Evolutionary conservation across 2,113 vertebrate genomes (phyloP).

Genomic region (Atlantisia rogersi): DNA sequence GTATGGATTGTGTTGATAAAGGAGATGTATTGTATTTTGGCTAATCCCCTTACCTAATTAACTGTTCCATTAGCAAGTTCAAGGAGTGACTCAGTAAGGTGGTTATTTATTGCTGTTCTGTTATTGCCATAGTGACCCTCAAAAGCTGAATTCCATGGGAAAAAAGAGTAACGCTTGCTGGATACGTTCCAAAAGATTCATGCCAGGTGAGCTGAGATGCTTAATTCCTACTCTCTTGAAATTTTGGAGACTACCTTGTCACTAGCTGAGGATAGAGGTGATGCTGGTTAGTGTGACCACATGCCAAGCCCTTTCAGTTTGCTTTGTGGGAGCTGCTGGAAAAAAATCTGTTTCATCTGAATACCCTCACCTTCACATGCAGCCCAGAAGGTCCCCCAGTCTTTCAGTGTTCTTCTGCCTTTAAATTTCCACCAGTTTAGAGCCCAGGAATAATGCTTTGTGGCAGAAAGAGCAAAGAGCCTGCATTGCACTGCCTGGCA

Average conservation of each 20-base stretch:
- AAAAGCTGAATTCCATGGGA: background rate
- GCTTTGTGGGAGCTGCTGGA: background rate
- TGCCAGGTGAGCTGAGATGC: background rate
- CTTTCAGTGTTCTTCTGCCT: background rate
- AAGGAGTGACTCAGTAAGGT: slow-evolving; percentile 36
- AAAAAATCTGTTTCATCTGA: background rate
- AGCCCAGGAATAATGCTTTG: background rate
- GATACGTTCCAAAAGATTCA: background rate
- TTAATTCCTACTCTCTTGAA: background rate
- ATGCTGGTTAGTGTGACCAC: background rate
- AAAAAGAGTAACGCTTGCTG: background rate
- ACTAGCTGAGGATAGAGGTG: background rate
- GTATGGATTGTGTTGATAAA: slow-evolving; percentile 12
- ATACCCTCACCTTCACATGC: background rate
- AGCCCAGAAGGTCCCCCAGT: background rate
- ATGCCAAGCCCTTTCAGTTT: background rate
- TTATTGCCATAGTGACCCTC: background rate
- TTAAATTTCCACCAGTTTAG: background rate
- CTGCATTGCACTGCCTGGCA: background rate
- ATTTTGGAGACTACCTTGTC: background rate
- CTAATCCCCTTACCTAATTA: slow-evolving; percentile 17
- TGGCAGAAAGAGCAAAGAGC: background rate
- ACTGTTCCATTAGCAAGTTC: background rate
- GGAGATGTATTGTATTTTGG: background rate
- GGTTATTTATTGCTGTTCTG: background rate